Base-by-base conservation (phyloP, 2,797 vertebrate species). In the Lophura swinhoii region DNA sequence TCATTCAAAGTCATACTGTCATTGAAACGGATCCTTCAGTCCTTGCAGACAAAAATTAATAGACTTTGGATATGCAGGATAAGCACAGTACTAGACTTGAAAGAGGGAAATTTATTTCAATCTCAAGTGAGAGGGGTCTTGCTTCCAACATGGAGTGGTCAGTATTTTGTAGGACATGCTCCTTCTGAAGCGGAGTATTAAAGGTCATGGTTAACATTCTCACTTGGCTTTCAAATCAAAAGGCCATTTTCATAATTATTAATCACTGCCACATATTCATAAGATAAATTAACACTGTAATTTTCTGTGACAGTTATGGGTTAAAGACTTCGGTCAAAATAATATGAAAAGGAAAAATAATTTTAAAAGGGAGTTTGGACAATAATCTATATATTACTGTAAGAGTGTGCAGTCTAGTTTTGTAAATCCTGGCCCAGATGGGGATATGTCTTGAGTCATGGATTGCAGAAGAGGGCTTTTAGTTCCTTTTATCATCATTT, bases 141-240 rank as follows among this genome's bases (percentile, higher is more conserved):
- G 13, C 13, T 63, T 90, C 72, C 49, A n/a, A 6, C 10, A 67
- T 49, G 17, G 14, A 9, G 17, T 53, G 8, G 23, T 70, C 37
- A 37, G 35, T 69, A 41, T 62, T 89, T 70, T 81, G 41, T 71
- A 72, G 67, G 29, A 79, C 71, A n/a, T 83, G 12, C 7, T 23
- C 4, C 22, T 94, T 90, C 53, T 2, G 3, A 35, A 91, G 78
- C 20, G 71, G 71, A 84, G 29, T 76, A 75, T 86, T 69, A 78
- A 83, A 94, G 94, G 88, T 96, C 88, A 93, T 56, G 78, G 63
- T 75, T 95, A 88, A 94, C 95, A 84, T 78, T 91, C 67, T 56
- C 46, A 4, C 44, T 63, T 85, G 84, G 35, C 78, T 81, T 95
- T 91, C 51, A 83, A 91, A 72, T 94, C 87, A 83, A 37, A 70